Conservation (phyloP, 1,140 invertebrate genomes). For the Heliconius melpomene region DNA sequence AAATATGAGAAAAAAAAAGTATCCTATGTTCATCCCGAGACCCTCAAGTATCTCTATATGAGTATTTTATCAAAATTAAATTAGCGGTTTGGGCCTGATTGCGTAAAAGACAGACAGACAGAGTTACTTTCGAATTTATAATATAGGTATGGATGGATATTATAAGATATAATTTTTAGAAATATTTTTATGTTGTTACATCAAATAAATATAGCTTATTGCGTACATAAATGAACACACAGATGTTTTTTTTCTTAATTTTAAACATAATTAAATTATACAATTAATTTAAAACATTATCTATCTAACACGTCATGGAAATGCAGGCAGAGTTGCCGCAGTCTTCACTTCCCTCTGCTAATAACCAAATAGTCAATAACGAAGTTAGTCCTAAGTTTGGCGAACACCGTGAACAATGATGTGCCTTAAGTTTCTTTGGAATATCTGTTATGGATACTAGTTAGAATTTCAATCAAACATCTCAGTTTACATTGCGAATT, state of each 20-base stretch:
- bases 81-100: too few species aligned
- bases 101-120: too few species aligned
- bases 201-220: too few species aligned
- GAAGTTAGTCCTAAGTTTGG: constrained; percentile 32
- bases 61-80: too few species aligned
- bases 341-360: not conserved
- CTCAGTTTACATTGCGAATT: constrained; percentile 36
- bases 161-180: too few species aligned
- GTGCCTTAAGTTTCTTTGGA: constrained; percentile 35
- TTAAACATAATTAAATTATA: not conserved
- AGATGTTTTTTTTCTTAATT: not conserved
- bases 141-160: too few species aligned
- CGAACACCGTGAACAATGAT: constrained; percentile 35
- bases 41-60: too few species aligned
- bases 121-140: too few species aligned
- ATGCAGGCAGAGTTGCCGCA: not conserved
- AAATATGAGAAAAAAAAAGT: too few species aligned
- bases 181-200: too few species aligned
- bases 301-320: not conserved
- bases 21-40: too few species aligned
- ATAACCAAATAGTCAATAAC: constrained; percentile 37
- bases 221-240: too few species aligned
- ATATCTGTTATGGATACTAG: constrained; percentile 35
- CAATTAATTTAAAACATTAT: not conserved
- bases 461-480: constrained; percentile 44